Evolutionary conservation across 2,888 invertebrate genomes (phyloP).

Genomic region (Dyspetes luteomarginatus): DNA sequence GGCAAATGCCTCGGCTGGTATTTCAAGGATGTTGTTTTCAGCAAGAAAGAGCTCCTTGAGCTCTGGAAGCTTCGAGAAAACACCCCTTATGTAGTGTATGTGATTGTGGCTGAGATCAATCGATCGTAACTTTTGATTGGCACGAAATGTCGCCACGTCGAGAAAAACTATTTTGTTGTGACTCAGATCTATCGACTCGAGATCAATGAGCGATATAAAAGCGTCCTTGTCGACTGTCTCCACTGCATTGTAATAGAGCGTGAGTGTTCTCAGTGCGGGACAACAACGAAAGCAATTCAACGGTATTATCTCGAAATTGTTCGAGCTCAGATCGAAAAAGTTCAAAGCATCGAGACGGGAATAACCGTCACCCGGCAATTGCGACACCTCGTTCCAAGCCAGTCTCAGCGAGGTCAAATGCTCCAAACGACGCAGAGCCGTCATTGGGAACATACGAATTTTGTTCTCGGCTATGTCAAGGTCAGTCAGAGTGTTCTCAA

Average conservation of each 20-base stretch:
- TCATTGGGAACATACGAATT: slow-evolving; percentile 92
- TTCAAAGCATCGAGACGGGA: slow-evolving; percentile 89
- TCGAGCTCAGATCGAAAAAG: slow-evolving; percentile 93
- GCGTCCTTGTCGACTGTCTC: slow-evolving; percentile 90
- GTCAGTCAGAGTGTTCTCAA: slow-evolving; percentile 91
- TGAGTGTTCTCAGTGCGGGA: slow-evolving; percentile 91
- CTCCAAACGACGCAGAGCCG: slow-evolving; percentile 90
- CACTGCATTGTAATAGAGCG: slow-evolving; percentile 93
- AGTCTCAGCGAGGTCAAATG: slow-evolving; percentile 88
- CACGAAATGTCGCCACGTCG: slow-evolving; percentile 89
- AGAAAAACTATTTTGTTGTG: slow-evolving; percentile 93
- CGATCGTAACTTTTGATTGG: slow-evolving; percentile 90
- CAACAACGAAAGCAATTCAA: slow-evolving; percentile 92
- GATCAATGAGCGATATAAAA: slow-evolving; percentile 89
- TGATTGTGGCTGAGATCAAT: slow-evolving; percentile 96
- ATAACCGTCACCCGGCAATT: slow-evolving; percentile 89
- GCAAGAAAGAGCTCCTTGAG: slow-evolving; percentile 93
- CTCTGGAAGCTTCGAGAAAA: slow-evolving; percentile 91
- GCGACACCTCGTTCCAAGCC: slow-evolving; percentile 86
- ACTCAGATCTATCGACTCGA: slow-evolving; percentile 94
- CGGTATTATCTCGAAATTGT: slow-evolving; percentile 91
- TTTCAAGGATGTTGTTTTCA: slow-evolving; percentile 94
- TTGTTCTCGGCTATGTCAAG: slow-evolving; percentile 95
- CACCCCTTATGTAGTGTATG: slow-evolving; percentile 92
- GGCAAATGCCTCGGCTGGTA: slow-evolving; percentile 91